phyloP scores from a whole-genome alignment of 2,113 vertebrate genomes.

The Lagopus leucura region DNA sequence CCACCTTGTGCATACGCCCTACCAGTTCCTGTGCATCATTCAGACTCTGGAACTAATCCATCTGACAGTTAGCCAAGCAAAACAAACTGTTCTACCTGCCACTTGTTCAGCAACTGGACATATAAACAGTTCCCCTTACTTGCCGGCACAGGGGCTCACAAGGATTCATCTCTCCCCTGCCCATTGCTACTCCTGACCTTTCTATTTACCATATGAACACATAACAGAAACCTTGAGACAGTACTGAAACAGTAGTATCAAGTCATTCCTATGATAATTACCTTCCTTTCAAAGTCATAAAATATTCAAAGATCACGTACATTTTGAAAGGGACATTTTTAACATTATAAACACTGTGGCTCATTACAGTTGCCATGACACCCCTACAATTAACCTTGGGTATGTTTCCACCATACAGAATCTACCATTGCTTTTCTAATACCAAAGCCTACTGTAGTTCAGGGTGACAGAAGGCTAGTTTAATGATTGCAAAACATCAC shows the following conservation, averaged over 20 bases:
- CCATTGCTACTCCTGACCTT: not conserved
- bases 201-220: not conserved
- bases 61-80: not conserved
- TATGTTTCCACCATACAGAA: not conserved
- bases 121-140: not conserved
- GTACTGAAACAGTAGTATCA: not conserved
- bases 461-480: conserved; percentile 14
- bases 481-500: not conserved
- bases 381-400: conserved; percentile 5
- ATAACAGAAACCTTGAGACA: not conserved
- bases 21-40: not conserved
- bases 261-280: not conserved
- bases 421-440: not conserved
- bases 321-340: not conserved
- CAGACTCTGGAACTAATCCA: not conserved
- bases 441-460: not conserved
- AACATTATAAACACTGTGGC: not conserved
- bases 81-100: not conserved
- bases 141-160: accelerated
- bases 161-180: not conserved
- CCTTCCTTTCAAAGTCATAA: not conserved
- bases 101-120: not conserved
- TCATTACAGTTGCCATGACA: not conserved
- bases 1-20: not conserved
- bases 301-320: not conserved